A percentile compares a stretch with the other conserved stretches of the same genome.
These are phyloP conservation scores for Busseola fusca DNA, from an alignment of 2,888 invertebrate species.

Conservation along the genomic window DNA sequence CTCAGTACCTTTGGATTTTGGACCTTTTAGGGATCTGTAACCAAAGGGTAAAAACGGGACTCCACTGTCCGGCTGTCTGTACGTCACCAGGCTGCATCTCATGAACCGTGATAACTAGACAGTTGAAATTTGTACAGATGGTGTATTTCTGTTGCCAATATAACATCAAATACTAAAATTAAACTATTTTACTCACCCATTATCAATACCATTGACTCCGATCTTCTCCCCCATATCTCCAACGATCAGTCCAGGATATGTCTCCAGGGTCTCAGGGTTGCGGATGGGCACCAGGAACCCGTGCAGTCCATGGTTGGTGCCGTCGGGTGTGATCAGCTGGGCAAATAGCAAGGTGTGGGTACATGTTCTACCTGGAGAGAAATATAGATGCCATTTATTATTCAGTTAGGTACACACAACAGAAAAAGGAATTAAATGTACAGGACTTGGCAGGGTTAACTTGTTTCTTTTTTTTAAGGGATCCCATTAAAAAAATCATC, in stretches of 20 bases:
- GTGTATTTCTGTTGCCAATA: too few relatives aligned
- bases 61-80: too few relatives aligned
- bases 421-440: not conserved
- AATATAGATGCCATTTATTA: not conserved
- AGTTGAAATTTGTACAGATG: too few relatives aligned
- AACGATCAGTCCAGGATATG: constrained; percentile 95
- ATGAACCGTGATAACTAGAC: too few relatives aligned
- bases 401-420: not conserved
- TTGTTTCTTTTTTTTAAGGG: too few relatives aligned
- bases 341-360: constrained; percentile 97
- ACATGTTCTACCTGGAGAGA: constrained; percentile 91
- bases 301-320: constrained; percentile 94
- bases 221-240: constrained; percentile 98
- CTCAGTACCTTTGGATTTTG: too few relatives aligned
- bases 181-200: constrained; percentile 88
- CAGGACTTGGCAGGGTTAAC: not conserved
- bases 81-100: too few relatives aligned
- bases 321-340: constrained; percentile 94
- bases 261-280: constrained; percentile 92
- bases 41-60: too few relatives aligned
- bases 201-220: constrained; percentile 97
- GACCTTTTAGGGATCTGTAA: too few relatives aligned
- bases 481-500: too few relatives aligned
- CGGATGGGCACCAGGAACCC: constrained; percentile 96
- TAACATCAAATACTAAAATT: too few relatives aligned